A percentile compares a stretch with the other conserved stretches of the same genome.
Conservation (phyloP, 1,140 invertebrate species). For the Zophobas atratus region DNA sequence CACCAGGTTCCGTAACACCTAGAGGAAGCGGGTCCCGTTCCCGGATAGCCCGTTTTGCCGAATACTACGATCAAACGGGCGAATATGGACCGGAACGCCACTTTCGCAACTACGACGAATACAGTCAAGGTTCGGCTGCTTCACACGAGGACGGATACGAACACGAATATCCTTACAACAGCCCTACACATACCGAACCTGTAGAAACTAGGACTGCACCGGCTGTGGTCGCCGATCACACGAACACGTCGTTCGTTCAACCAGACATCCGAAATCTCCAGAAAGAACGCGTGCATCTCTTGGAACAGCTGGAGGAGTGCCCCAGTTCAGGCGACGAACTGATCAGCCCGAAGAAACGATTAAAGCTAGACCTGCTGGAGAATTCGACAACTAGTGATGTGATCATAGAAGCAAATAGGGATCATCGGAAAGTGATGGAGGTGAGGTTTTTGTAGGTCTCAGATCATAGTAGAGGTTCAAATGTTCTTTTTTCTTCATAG, state of each 20-base stretch:
- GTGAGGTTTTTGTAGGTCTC: conserved; percentile 54
- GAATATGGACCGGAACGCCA: conserved; percentile 66
- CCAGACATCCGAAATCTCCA: conserved; percentile 79
- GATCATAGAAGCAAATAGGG: conserved; percentile 65
- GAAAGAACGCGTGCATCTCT: conserved; percentile 79
- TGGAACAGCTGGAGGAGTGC: conserved; percentile 82
- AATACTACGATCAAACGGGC: conserved; percentile 65
- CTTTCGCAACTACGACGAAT: conserved; percentile 77
- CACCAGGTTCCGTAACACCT: conserved; percentile 63
- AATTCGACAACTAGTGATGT: conserved; percentile 67
- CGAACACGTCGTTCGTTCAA: conserved; percentile 61
- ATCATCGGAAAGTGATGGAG: conserved; percentile 73
- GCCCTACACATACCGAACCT: conserved; percentile 61
- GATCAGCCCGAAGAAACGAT: conserved; percentile 77
- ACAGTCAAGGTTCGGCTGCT: conserved; percentile 75
- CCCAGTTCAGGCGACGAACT: conserved; percentile 80
- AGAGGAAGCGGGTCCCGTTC: conserved; percentile 62
- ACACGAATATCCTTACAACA: conserved; percentile 66
- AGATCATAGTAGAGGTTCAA: too few species aligned
- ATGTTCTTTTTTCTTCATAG: too few species aligned
- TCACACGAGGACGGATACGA: conserved; percentile 75
- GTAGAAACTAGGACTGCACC: conserved; percentile 63
- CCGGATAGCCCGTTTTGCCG: conserved; percentile 63
- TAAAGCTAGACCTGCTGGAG: conserved; percentile 73
- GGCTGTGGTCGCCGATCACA: conserved; percentile 37